A percentile compares a stretch with the other conserved stretches of the same genome.
These are phyloP conservation scores for Cuniculus paca DNA, from an alignment of 2,797 vertebrate genomes.

Conservation along the genomic window DNA sequence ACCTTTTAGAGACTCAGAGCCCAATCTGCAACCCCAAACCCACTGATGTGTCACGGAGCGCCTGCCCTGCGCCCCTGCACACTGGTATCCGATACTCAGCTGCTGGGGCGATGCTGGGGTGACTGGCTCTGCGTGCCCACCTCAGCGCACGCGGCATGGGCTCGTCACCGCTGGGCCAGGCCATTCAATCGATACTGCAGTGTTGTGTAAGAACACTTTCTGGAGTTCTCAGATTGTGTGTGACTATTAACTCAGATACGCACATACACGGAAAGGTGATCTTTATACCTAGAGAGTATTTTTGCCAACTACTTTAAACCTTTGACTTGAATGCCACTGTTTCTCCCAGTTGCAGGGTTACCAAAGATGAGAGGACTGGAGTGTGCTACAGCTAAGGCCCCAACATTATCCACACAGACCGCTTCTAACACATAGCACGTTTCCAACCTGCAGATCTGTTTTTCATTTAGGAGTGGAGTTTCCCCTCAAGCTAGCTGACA, in stretches of 20 bases:
- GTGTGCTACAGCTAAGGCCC: not conserved
- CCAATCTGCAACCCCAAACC: not conserved
- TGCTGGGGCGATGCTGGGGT: not conserved
- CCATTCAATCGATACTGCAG: not conserved
- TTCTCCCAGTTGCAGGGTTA: slow-evolving; percentile 71
- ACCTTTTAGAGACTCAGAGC: not conserved
- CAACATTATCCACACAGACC: not conserved
- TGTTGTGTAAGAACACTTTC: not conserved
- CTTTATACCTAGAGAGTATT: slow-evolving; percentile 62
- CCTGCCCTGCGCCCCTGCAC: not conserved
- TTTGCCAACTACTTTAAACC: slow-evolving; percentile 77
- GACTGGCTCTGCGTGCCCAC: not conserved
- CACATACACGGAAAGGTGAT: not conserved
- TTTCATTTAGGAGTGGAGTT: slow-evolving; percentile 62
- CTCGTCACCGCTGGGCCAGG: not conserved
- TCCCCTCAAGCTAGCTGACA: slow-evolving; percentile 12
- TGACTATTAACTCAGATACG: not conserved
- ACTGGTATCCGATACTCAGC: not conserved
- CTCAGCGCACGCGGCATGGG: not conserved
- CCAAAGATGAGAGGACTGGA: not conserved
- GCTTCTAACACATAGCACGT: not conserved
- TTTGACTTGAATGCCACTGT: not conserved
- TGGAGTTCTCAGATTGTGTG: not conserved
- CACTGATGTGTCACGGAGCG: not conserved
- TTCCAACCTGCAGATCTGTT: slow-evolving; percentile 37